These are phyloP conservation scores for Macquaria australasica DNA, from an alignment of 2,113 vertebrate genomes.

Conservation along the genomic window DNA sequence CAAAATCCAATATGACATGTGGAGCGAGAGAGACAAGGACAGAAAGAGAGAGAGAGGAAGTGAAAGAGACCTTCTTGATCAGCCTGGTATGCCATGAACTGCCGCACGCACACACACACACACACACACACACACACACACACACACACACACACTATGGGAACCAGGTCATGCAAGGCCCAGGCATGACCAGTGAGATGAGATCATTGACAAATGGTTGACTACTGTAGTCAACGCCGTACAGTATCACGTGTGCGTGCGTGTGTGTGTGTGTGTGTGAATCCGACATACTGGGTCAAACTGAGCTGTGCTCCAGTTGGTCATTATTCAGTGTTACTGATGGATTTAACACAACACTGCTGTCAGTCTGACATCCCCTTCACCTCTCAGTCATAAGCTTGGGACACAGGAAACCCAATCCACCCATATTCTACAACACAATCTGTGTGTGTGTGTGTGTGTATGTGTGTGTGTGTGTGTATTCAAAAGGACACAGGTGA, in stretches of 20 bases:
- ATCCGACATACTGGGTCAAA: constrained; percentile 43
- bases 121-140: background rate
- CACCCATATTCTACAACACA: constrained; percentile 5
- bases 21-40: background rate
- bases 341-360: constrained; percentile 30
- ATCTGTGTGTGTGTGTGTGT: constrained; percentile 16
- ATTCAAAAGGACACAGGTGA: constrained; percentile 1
- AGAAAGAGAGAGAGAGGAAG: constrained; percentile 29
- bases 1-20: constrained; percentile 50
- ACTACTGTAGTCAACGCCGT: constrained; percentile 34
- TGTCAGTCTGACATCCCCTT: constrained; percentile 22
- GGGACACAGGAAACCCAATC: constrained; percentile 39
- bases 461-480: constrained; percentile 10
- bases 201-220: constrained; percentile 65
- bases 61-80: constrained; percentile 40
- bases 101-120: background rate
- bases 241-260: constrained; percentile 13
- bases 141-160: constrained; percentile 22
- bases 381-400: constrained; percentile 9
- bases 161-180: constrained; percentile 65
- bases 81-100: background rate
- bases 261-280: constrained; percentile 23
- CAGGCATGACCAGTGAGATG: constrained; percentile 55
- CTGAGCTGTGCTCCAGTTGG: constrained; percentile 6
- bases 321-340: constrained; percentile 22